These are phyloP conservation scores for Kuschelorhynchus macadamiae DNA, from an alignment of 2,888 invertebrate species.

Conservation along the genomic window DNA sequence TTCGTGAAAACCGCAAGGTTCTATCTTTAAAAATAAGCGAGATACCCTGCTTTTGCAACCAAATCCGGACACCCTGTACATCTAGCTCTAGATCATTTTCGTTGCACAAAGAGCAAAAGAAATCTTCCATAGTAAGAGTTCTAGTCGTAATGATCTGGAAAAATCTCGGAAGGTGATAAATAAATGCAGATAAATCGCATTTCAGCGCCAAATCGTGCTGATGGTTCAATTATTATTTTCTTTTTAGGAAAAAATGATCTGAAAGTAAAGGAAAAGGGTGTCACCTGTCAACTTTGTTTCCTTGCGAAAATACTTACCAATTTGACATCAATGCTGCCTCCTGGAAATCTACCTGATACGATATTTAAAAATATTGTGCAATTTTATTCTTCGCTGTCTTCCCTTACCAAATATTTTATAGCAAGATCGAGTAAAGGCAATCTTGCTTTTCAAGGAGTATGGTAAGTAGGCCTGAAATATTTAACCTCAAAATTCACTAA, in stretches of 20 bases:
- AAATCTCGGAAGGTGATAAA: no score
- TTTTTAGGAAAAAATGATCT: slow-evolving; percentile 68
- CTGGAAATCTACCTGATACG: slow-evolving; percentile 72
- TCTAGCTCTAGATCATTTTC: no score
- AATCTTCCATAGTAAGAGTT: no score
- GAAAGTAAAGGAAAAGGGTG: slow-evolving; percentile 71
- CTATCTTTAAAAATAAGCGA: no score
- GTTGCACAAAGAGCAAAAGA: no score
- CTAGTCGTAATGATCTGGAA: no score
- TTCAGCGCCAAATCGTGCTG: no score
- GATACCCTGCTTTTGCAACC: no score
- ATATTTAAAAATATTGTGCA: slow-evolving; percentile 73
- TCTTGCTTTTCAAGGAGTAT: slow-evolving; percentile 70
- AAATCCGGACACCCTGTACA: no score
- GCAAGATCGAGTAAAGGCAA: slow-evolving; percentile 69
- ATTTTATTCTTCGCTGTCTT: slow-evolving; percentile 72
- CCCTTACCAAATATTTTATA: slow-evolving; percentile 74
- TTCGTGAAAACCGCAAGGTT: no score
- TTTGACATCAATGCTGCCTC: slow-evolving; percentile 70
- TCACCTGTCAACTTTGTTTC: slow-evolving; percentile 74
- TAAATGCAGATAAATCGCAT: no score
- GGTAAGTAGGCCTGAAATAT: slow-evolving; percentile 65
- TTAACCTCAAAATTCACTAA: no score
- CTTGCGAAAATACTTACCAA: slow-evolving; percentile 71
- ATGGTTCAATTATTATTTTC: slow-evolving; percentile 5